phyloP scores from a whole-genome alignment of 2,888 invertebrate species.

The Idaea aversata region DNA sequence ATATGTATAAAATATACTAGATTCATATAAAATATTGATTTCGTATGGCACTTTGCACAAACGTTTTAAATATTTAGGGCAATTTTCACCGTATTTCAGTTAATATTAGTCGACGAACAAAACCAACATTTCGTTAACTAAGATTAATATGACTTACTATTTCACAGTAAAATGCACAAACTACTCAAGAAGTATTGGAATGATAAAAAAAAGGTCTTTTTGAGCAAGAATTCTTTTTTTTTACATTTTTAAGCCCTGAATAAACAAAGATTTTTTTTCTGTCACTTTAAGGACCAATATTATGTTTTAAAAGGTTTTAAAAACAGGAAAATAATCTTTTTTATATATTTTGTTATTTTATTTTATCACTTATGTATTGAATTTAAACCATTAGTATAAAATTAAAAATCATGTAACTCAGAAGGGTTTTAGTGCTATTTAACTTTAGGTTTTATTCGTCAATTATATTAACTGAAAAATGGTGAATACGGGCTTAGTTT shows the following conservation, averaged over 20 bases:
- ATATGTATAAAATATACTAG: conserved; percentile 29
- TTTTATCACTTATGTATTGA: too few species aligned
- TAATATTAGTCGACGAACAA: background rate
- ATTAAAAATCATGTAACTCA: background rate
- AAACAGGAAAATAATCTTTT: too few species aligned
- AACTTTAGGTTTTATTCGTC: background rate
- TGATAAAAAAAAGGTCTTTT: too few species aligned
- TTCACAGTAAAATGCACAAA: too few species aligned
- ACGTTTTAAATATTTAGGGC: conserved; percentile 4
- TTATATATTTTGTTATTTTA: too few species aligned
- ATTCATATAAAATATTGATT: background rate
- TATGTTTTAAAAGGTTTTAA: too few species aligned
- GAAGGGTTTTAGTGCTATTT: background rate
- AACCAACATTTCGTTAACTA: background rate
- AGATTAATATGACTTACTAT: background rate
- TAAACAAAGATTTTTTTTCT: too few species aligned
- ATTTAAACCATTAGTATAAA: too few species aligned
- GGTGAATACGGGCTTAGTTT: background rate
- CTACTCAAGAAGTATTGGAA: too few species aligned
- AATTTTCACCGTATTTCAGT: conserved; percentile 1
- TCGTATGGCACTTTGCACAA: background rate
- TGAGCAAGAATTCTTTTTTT: too few species aligned
- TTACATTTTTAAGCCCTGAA: too few species aligned
- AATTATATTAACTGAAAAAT: background rate
- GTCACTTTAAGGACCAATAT: too few species aligned